Base-by-base conservation (phyloP, 37 sponge, comb jelly and placozoan genomes). In the Oopsacas minuta region DNA sequence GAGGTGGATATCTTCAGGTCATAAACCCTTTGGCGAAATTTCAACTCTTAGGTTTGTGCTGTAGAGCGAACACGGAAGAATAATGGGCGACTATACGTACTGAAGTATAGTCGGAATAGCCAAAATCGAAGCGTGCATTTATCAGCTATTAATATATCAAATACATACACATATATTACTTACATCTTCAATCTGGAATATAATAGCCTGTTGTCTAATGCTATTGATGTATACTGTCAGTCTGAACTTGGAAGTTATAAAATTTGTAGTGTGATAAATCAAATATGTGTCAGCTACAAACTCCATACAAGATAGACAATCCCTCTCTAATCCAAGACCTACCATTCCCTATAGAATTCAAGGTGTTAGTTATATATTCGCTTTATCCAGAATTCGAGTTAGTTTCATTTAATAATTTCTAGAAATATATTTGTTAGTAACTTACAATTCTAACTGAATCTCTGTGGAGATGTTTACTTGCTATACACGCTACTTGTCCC, bases 401-500 rank as follows among this genome's bases (percentile, higher is more conserved):
- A 42, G 49, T 42, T 8, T 42, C 49, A 42, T 42, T 42, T 42
- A n/a, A n/a, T n/a, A n/a, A n/a, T n/a, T n/a, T n/a, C n/a, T n/a
- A n/a, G n/a, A n/a, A n/a, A n/a, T n/a, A n/a, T n/a, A 8, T 42
- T 8, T 42, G 49, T 42, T 17, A 20, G 7, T 10, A 61, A 61
- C 75, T 61, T 34, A 61, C 75, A 20, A 61, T 94, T 81, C 95
- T 88, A 37, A 91, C 38, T 30, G 83, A 38, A 20, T 85, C 34
- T 32, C 84, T 87, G 52, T 90, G 88, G 15, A 91, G 82, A 25
- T 87, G 82, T 52, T 86, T 84, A 61, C 95, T 81, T 0, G 94
- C 95, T 37, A 98, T 84, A 37, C 92, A 91, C 39, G 90, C 95
- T n/a, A 87, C 87, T 86, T 98, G 96, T 1, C 99, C 96, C 83